Conservation (phyloP, 2,113 vertebrate species). For the Pluvianellus socialis region DNA sequence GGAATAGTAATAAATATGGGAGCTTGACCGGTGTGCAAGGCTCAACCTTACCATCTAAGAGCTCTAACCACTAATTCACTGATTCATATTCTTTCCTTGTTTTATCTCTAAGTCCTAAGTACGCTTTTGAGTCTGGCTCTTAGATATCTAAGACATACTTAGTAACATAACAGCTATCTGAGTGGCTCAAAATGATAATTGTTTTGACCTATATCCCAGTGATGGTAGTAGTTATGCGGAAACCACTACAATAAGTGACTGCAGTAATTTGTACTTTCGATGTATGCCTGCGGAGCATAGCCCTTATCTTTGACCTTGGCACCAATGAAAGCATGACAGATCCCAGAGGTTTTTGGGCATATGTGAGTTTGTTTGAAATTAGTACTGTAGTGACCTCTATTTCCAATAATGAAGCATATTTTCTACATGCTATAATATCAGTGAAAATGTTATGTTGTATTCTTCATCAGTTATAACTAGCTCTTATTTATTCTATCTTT, state of each 20-base stretch:
- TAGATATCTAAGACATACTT: not conserved
- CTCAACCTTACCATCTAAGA: not conserved
- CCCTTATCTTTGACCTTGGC: slow-evolving; percentile 7
- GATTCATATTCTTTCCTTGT: not conserved
- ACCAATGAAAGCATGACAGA: not conserved
- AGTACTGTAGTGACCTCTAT: not conserved
- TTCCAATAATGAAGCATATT: not conserved
- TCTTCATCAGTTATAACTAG: not conserved
- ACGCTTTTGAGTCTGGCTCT: not conserved
- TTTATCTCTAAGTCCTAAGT: not conserved
- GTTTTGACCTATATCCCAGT: not conserved
- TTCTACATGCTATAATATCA: not conserved
- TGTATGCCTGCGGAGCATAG: not conserved
- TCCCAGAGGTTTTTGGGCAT: not conserved
- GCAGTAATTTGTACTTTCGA: slow-evolving; percentile 4
- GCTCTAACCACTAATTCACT: not conserved
- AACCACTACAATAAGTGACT: not conserved
- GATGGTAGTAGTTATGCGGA: not conserved
- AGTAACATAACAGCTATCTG: not conserved
- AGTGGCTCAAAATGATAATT: not conserved
- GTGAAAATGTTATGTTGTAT: not conserved
- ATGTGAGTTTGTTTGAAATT: not conserved
- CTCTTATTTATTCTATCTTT: not conserved
- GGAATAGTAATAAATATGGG: not conserved
- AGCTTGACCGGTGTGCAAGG: not conserved